Base-by-base conservation (phyloP, 2,888 invertebrate species). In the Patella ulyssiponensis region DNA sequence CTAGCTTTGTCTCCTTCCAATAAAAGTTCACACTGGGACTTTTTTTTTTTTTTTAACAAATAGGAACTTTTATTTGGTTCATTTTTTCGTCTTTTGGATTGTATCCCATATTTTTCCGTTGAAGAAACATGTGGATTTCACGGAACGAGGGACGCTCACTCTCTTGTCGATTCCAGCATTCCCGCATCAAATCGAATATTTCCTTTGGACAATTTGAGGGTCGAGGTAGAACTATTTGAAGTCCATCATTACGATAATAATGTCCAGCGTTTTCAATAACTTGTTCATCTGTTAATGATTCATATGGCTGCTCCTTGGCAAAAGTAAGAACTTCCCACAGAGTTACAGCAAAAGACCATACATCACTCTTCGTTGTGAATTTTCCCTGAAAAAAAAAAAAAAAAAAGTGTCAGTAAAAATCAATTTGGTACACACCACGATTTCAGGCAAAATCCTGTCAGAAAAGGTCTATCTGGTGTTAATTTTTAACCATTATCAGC, bases 341-440 rank as follows among this genome's bases (percentile, higher is more conserved):
- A 0, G 96, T 96, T 27, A 97, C 96, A 0, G 95, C 97, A 91
- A 96, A 97, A 17, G 96, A 94, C 97, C 97, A 97, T 1, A 96
- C 96, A 91, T 97, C 97, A 88, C 96, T 95, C 91, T 96, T 96
- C 74, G 95, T 94, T 56, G 95, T 96, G 92, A 97, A 97, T 92
- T 95, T 95, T 75, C 95, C 95, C 97, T 97, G 92, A 69, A 93
- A 91, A 70, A 70, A 51, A 74, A 77, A 71, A 71, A 44, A 9
- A 44, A 44, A 9, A 44, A 44, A 56, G 20, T 74, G 12, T 20
- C 14, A 27, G 5, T 74, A 15, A 20, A 74, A 54, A 17, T 14
- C 20, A 54, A 69, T 17, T 17, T 4, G 12, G 1, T 4, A 0
- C 7, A 14, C 14, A 14, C 52, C 5, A 54, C 33, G n/a, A 11